Percentiles rank a stretch among this genome's conserved stretches.
Evolutionary conservation across 2,888 invertebrate species (phyloP).

Genomic region (Dexiosoma caninum): DNA sequence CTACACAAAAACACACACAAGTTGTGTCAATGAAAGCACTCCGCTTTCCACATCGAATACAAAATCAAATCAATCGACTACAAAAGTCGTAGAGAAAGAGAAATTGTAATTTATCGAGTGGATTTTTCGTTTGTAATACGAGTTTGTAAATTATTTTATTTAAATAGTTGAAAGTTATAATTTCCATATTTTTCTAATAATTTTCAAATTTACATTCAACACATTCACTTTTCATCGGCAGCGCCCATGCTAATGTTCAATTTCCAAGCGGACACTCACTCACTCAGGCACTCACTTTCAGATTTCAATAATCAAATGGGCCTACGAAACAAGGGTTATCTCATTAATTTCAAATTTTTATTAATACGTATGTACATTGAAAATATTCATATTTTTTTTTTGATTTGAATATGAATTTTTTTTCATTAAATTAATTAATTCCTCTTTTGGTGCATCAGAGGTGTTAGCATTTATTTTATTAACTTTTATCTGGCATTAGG

Average conservation of each 20-base stretch:
- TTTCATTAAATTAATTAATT: background rate
- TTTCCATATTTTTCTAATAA: background rate
- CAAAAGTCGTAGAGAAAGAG: too few relatives aligned
- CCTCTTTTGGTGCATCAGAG: constrained; percentile 9
- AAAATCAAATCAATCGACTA: too few relatives aligned
- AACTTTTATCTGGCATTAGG: constrained; percentile 46
- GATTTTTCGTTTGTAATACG: too few relatives aligned
- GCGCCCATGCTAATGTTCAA: background rate
- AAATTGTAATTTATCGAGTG: too few relatives aligned
- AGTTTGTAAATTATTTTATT: too few relatives aligned
- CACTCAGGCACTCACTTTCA: background rate
- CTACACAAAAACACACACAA: too few relatives aligned
- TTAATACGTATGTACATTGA: too few relatives aligned
- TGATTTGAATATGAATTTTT: background rate
- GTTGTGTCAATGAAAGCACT: too few relatives aligned
- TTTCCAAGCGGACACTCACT: too few relatives aligned
- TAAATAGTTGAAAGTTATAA: background rate
- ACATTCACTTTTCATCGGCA: background rate
- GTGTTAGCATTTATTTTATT: constrained; percentile 43
- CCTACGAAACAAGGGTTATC: background rate
- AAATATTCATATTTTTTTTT: too few relatives aligned
- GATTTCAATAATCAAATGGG: background rate
- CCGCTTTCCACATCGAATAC: too few relatives aligned
- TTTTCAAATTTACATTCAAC: constrained; percentile 15
- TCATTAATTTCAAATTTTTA: background rate